These are phyloP conservation scores for Oscheius myriophilus DNA, from an alignment of 2,888 invertebrate species.

Conservation along the genomic window DNA sequence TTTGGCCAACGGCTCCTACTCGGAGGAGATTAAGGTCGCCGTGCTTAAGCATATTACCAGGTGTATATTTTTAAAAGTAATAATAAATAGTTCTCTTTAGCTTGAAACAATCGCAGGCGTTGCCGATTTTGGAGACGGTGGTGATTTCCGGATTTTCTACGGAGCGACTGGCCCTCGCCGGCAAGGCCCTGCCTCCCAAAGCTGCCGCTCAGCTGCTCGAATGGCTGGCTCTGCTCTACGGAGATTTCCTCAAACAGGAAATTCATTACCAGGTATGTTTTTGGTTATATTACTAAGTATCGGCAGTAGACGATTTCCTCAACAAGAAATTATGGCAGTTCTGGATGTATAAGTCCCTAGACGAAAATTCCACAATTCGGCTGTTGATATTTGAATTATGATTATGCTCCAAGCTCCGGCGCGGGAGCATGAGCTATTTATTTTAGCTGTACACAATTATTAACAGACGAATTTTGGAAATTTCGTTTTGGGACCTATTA, in stretches of 20 bases:
- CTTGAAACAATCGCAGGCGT: background rate
- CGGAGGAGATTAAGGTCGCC: constrained; percentile 15
- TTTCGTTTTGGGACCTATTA: no score
- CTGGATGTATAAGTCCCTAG: no score
- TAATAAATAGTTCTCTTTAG: background rate
- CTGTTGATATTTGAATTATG: no score
- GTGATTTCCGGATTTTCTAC: constrained; percentile 4
- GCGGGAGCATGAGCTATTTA: no score
- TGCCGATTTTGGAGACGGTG: background rate
- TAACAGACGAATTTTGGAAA: no score
- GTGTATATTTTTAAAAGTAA: background rate
- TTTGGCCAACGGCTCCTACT: constrained; percentile 3
- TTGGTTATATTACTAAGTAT: background rate
- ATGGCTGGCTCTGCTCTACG: background rate
- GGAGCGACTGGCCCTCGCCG: background rate
- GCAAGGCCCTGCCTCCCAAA: background rate
- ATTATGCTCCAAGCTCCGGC: no score
- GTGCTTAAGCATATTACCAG: background rate
- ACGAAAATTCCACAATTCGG: no score
- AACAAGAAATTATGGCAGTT: no score
- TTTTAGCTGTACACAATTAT: no score
- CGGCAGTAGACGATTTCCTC: no score
- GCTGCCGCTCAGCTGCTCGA: background rate
- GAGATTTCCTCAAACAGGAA: constrained; percentile 1
- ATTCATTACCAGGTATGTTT: constrained; percentile 4